phyloP scores from a whole-genome alignment of 2,797 vertebrate species.

The Macrochelys suwanniensis region DNA sequence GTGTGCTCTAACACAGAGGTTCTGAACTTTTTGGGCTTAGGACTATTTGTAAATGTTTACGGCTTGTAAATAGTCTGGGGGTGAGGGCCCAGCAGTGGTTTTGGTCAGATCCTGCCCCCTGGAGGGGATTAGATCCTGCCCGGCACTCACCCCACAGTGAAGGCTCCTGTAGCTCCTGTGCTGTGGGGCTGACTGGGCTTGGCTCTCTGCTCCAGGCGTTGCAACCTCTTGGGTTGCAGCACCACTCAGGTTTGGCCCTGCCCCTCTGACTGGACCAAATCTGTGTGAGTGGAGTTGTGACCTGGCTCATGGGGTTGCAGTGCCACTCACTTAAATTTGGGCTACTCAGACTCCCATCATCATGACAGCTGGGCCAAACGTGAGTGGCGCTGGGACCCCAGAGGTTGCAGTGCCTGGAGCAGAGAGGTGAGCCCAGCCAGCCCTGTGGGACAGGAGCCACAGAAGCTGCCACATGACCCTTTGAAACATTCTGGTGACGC shows the following conservation, averaged over 20 bases:
- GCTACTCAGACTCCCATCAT: background rate
- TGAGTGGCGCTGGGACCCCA: background rate
- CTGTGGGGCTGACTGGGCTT: background rate
- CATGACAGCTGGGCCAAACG: background rate
- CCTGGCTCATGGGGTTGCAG: background rate
- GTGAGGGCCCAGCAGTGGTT: background rate
- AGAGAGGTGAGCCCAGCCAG: background rate
- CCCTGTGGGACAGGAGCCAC: background rate
- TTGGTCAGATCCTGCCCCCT: background rate
- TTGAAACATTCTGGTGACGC: background rate
- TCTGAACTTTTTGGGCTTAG: too few relatives aligned
- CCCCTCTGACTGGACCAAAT: background rate
- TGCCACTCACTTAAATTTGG: background rate
- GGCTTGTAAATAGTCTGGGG: background rate
- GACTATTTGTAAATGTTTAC: background rate
- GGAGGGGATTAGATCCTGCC: background rate
- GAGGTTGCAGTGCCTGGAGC: background rate
- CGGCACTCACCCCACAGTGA: background rate
- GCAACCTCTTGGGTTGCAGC: background rate
- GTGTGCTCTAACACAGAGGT: background rate
- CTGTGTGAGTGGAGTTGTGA: background rate
- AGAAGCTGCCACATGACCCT: background rate
- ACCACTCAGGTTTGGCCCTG: background rate
- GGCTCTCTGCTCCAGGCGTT: fast-evolving
- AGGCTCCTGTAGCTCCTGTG: background rate